phyloP scores from a whole-genome alignment of 2,888 invertebrate genomes.

The Lepidochitona cinerea region DNA sequence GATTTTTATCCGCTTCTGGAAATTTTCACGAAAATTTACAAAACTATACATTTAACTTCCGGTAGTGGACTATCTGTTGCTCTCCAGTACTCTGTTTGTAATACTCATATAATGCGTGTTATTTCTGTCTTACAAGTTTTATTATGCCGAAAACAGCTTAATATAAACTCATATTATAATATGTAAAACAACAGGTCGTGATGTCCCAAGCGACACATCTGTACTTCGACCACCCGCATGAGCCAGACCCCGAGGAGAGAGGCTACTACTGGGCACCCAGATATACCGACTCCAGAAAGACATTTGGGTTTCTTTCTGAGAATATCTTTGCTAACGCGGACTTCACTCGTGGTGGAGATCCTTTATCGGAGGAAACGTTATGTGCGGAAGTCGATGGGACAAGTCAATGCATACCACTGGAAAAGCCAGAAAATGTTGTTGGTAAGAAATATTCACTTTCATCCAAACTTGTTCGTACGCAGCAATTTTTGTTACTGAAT shows the following conservation, averaged over 20 bases:
- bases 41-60: no score
- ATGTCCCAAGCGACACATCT: conserved; percentile 59
- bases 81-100: no score
- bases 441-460: no score
- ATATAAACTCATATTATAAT: not conserved
- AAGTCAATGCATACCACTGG: conserved; percentile 40
- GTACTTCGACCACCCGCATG: conserved; percentile 64
- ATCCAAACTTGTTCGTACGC: no score
- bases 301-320: conserved; percentile 56
- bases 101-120: no score
- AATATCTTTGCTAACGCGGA: conserved; percentile 51
- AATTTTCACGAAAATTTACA: not conserved
- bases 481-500: no score
- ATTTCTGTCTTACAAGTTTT: no score
- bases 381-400: conserved; percentile 28
- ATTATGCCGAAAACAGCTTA: no score
- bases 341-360: conserved; percentile 46
- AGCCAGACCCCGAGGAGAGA: conserved; percentile 60
- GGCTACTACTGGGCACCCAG: conserved; percentile 67
- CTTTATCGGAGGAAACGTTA: conserved; percentile 34
- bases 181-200: conserved; percentile 45
- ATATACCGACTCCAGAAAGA: conserved; percentile 55
- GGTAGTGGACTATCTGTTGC: no score
- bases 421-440: conserved; percentile 56
- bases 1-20: not conserved